Base-by-base conservation (phyloP, 1,140 invertebrate genomes). In the Aphaenogaster ashmeadi region DNA sequence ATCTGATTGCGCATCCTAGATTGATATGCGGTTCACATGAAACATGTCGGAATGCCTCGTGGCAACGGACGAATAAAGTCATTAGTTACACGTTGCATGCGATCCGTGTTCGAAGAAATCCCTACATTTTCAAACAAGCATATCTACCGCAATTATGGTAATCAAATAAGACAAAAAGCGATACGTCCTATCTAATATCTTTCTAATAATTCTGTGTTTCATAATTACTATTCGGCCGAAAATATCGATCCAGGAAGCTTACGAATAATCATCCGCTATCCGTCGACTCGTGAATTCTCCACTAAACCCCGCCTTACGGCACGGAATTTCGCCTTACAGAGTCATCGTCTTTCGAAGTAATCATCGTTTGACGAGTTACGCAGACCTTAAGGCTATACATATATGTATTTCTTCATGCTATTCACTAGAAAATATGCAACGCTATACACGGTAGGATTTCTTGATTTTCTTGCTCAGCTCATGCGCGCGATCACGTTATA, bases 31-130 rank as follows among this genome's bases (percentile, higher is more conserved):
- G 3, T 38, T 79, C 11, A 67, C 60, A 38, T 41, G 62, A 80
- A 69, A 71, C 64, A 69, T 9, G n/a, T 69, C 41, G 41, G 38
- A 50, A 58, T 75, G 41, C 41, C 41, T 60, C 36, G 3, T 74
- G 44, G 47, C 54, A 74, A 74, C 52, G 69, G 4, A 74, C 38
- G 56, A 6, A 75, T 84, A 52, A 58, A 84, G 80, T 58, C 80
- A 84, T 84, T 60, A 74, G 38, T 58, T 56, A 7, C 15, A n/a
- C 11, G 33, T 66, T 79, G 77, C 77, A 38, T 67, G 60, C 60
- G 62, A 36, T 54, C 52, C 8, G 21, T 18, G n/a, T 79, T 79
- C 44, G 11, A 58, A 83, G 38, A 44, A 74, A 58, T 74, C 38
- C 7, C 38, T 60, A 33, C 8, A 36, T 74, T 56, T 21, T 58